Percentiles rank a stretch among this genome's conserved stretches.
phyloP scores from a whole-genome alignment of 2,113 vertebrate genomes.

The Xenus cinereus region DNA sequence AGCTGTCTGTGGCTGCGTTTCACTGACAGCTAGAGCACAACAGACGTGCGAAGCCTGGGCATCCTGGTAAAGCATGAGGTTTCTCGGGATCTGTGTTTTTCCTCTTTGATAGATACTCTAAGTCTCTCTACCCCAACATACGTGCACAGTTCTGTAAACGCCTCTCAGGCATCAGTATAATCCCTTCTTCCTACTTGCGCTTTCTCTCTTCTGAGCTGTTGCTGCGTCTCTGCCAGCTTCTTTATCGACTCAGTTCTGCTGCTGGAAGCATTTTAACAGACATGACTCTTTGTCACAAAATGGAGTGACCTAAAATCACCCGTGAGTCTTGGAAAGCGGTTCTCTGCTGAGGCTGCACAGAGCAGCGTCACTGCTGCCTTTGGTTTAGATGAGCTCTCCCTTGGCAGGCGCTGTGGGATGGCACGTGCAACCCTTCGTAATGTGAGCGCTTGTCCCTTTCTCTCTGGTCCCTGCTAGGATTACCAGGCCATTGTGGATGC shows the following conservation, averaged over 20 bases:
- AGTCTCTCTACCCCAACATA: neutral
- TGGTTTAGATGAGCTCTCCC: neutral
- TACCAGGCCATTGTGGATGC: slow-evolving; percentile 98
- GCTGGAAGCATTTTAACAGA: neutral
- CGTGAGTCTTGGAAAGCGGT: fast-evolving
- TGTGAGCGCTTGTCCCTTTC: fast-evolving
- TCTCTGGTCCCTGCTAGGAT: slow-evolving; percentile 75
- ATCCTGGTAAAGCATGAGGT: neutral
- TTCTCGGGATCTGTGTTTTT: neutral
- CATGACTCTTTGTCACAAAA: neutral
- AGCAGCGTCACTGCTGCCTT: neutral
- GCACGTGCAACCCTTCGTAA: neutral
- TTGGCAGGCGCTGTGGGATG: fast-evolving
- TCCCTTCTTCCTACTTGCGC: neutral
- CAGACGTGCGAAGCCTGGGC: too few species aligned
- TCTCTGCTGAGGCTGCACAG: neutral
- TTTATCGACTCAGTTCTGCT: neutral
- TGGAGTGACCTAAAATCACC: neutral
- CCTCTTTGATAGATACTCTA: neutral
- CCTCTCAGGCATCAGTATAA: neutral
- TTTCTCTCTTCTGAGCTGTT: neutral
- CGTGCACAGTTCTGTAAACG: neutral
- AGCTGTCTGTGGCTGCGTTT: neutral
- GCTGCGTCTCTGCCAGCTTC: neutral
- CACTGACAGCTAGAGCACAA: neutral